Evolutionary conservation across 2,888 invertebrate species (phyloP).

Genomic region (Macropis europaea): DNA sequence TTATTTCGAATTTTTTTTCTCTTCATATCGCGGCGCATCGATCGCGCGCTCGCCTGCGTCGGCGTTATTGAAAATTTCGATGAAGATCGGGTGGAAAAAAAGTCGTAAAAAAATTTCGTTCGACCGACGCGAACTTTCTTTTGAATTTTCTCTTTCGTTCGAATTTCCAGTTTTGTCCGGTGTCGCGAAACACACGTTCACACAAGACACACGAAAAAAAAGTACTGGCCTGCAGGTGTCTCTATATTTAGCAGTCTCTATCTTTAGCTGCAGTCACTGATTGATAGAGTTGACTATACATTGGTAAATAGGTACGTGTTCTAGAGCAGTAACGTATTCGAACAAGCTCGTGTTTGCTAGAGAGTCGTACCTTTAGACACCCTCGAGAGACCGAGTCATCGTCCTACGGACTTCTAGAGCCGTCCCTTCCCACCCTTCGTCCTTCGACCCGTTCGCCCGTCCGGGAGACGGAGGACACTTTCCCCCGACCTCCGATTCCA

Average conservation of each 20-base stretch:
- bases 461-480: too few relatives aligned
- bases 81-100: too few relatives aligned
- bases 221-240: constrained; percentile 59
- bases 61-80: background rate
- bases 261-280: constrained; percentile 72
- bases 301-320: constrained; percentile 73
- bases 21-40: too few relatives aligned
- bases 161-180: background rate
- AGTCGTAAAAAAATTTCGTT: too few relatives aligned
- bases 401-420: constrained; percentile 37
- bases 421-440: too few relatives aligned
- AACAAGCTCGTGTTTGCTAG: constrained; percentile 69
- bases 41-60: background rate
- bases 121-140: too few relatives aligned
- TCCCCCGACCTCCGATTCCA: too few relatives aligned
- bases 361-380: constrained; percentile 59
- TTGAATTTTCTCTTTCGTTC: too few relatives aligned
- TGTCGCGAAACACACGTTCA: constrained; percentile 25
- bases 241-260: constrained; percentile 74
- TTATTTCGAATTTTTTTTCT: background rate
- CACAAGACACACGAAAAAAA: constrained; percentile 25
- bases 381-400: constrained; percentile 48
- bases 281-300: constrained; percentile 75
- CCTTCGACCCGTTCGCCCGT: background rate
- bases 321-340: constrained; percentile 72